These are phyloP conservation scores for Saxicola maurus DNA, from an alignment of 2,797 vertebrate genomes.

Conservation along the genomic window DNA sequence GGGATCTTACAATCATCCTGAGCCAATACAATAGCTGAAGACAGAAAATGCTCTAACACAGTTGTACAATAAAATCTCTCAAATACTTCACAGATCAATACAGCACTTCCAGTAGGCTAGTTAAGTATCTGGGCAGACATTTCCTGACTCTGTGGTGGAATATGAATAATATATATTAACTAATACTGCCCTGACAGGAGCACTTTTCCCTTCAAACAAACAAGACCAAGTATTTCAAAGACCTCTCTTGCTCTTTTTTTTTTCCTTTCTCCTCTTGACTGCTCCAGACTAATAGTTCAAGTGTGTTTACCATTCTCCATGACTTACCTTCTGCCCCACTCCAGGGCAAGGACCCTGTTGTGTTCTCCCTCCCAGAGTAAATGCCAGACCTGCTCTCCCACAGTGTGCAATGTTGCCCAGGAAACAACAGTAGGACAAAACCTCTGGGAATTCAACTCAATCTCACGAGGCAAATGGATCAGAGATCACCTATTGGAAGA, in stretches of 20 bases:
- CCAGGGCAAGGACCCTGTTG: neutral
- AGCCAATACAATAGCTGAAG: neutral
- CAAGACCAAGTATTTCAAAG: neutral
- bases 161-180: neutral
- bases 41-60: neutral
- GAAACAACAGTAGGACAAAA: neutral
- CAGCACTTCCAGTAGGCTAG: neutral
- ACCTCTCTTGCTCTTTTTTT: accelerated
- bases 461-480: neutral
- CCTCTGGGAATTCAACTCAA: neutral
- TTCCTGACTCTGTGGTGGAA: neutral
- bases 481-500: neutral
- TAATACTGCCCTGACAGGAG: neutral
- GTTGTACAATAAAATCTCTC: neutral
- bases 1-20: neutral
- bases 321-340: neutral
- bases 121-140: neutral
- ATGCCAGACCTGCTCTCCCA: neutral
- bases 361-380: neutral
- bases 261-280: neutral
- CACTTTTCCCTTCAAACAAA: neutral
- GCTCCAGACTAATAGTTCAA: neutral
- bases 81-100: neutral
- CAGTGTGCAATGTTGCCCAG: accelerated
- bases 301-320: neutral